phyloP scores from a whole-genome alignment of 2,797 vertebrate species.

The Pyrrhura leucotis region DNA sequence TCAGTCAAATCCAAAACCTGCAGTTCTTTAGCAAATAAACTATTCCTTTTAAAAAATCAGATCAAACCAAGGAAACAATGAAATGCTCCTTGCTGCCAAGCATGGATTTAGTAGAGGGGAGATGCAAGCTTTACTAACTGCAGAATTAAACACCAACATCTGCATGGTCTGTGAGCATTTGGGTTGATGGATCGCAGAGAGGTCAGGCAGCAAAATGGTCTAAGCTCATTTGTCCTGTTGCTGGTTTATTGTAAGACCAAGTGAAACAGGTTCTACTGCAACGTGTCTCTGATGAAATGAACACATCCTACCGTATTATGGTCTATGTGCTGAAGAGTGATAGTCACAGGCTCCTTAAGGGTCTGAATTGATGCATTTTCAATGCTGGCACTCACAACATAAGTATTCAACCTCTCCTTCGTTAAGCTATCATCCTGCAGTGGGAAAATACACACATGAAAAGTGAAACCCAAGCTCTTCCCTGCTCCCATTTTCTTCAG shows the following conservation, averaged over 20 bases:
- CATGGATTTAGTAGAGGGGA: not conserved
- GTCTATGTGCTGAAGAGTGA: constrained; percentile 80
- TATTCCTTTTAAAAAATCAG: not conserved
- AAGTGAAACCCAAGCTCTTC: not conserved
- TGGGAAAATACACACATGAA: not conserved
- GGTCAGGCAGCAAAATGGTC: not conserved
- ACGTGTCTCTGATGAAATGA: not conserved
- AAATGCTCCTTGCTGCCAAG: not conserved
- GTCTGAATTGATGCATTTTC: constrained; percentile 76
- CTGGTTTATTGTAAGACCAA: not conserved
- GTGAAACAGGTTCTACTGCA: not conserved
- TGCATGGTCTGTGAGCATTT: not conserved
- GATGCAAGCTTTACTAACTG: not conserved
- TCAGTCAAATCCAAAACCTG: not conserved
- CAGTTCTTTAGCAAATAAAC: not conserved
- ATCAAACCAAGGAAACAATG: not conserved
- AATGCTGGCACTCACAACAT: constrained; percentile 87
- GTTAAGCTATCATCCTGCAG: constrained; percentile 72
- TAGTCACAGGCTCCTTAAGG: constrained; percentile 80
- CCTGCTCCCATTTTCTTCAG: not conserved
- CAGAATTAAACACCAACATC: not conserved
- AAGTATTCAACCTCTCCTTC: constrained; percentile 78
- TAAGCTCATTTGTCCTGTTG: not conserved
- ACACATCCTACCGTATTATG: constrained; percentile 73
- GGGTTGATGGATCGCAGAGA: not conserved